Evolutionary conservation across 1,140 invertebrate species (phyloP).

Genomic region (Neodiprion lecontei): DNA sequence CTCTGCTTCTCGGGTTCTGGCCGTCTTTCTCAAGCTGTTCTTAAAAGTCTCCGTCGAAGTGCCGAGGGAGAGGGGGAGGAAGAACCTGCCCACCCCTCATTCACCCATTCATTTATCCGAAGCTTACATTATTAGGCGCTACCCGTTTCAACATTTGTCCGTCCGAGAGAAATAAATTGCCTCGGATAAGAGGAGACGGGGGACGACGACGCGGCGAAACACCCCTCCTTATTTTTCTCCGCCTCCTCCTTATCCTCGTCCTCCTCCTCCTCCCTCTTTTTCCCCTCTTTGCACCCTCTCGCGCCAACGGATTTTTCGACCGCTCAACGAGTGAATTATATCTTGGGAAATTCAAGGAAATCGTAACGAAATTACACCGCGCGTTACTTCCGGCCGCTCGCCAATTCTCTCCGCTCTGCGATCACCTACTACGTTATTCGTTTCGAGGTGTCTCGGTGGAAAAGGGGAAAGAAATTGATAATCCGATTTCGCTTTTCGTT

Average conservation of each 20-base stretch:
- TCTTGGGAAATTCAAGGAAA: neutral
- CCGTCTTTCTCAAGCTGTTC: neutral
- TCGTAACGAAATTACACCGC: neutral
- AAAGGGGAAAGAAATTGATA: no score
- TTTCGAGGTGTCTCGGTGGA: no score
- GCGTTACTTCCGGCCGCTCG: neutral
- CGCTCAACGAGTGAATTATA: neutral
- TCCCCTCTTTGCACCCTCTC: neutral
- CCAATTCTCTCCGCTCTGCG: no score
- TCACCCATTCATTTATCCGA: constrained; percentile 40
- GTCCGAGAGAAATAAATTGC: constrained; percentile 50
- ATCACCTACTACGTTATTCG: no score
- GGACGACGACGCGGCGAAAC: no score
- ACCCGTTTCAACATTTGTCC: constrained; percentile 47
- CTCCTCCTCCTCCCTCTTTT: no score
- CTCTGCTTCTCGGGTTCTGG: constrained; percentile 22
- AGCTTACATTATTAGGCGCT: constrained; percentile 56
- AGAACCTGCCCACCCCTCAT: constrained; percentile 34
- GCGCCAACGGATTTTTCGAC: neutral
- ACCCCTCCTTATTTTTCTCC: no score
- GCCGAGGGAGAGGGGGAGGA: neutral
- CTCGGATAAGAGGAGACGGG: constrained; percentile 12
- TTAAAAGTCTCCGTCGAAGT: neutral
- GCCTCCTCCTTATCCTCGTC: no score
- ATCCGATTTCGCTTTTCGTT: no score